Evolutionary conservation across 37 sponge, comb jelly and placozoan species (phyloP).

Genomic region (Spongia lamella): DNA sequence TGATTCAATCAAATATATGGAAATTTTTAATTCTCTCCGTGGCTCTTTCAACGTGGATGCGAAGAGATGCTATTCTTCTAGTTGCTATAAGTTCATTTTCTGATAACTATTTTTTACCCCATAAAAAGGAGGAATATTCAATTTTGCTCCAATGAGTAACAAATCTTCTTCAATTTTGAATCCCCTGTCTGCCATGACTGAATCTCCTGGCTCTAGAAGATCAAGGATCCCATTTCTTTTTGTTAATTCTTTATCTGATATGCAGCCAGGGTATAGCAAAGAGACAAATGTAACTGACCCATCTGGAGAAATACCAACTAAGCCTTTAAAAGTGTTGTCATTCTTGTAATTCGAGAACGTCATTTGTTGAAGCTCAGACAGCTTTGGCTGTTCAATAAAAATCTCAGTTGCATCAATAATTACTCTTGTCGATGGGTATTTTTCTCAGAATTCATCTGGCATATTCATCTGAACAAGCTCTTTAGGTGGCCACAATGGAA

Average conservation of each 20-base stretch:
- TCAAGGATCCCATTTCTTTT: constrained; percentile 33
- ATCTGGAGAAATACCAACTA: too few relatives aligned
- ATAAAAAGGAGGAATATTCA: constrained; percentile 65
- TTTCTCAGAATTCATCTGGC: too few relatives aligned
- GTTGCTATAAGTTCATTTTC: constrained; percentile 33
- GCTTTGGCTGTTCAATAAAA: constrained; percentile 32
- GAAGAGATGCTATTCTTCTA: constrained; percentile 48
- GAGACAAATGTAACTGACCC: constrained; percentile 51
- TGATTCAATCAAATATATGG: constrained; percentile 51
- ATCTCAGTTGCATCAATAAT: constrained; percentile 36
- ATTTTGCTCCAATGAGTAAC: constrained; percentile 21
- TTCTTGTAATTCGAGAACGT: too few relatives aligned
- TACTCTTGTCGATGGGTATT: constrained; percentile 24
- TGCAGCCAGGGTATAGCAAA: constrained; percentile 30
- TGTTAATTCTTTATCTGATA: constrained; percentile 55
- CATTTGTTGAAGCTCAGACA: constrained; percentile 38
- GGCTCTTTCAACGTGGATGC: too few relatives aligned
- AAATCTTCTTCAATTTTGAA: constrained; percentile 64
- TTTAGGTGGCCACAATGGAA: constrained; percentile 43
- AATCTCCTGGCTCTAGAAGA: constrained; percentile 37
- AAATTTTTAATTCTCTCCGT: too few relatives aligned
- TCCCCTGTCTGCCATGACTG: constrained; percentile 66
- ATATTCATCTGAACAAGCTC: too few relatives aligned
- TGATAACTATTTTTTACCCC: constrained; percentile 30
- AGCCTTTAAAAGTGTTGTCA: constrained; percentile 49